phyloP scores from a whole-genome alignment of 2,797 vertebrate genomes.

The Austrolebias charrua region DNA sequence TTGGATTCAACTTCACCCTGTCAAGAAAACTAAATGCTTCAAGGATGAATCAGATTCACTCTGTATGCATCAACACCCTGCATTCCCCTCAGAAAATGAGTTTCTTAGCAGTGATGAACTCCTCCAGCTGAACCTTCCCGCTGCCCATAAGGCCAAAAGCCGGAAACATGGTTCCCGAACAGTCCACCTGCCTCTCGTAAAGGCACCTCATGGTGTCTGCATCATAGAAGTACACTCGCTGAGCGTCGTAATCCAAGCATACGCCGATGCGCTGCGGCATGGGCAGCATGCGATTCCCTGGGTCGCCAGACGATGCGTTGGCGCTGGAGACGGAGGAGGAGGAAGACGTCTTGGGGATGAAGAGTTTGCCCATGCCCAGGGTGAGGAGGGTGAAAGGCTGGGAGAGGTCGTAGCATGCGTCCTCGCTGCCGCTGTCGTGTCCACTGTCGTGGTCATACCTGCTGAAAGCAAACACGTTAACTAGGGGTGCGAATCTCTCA shows the following conservation, averaged over 20 bases:
- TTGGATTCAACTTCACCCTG: constrained; percentile 42
- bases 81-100: constrained; percentile 75
- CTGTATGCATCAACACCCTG: not conserved
- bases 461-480: constrained; percentile 3
- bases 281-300: constrained; percentile 84
- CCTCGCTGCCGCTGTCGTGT: constrained; percentile 97
- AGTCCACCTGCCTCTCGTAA: constrained; percentile 94
- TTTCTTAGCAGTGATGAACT: constrained; percentile 81
- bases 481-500: too few relatives aligned
- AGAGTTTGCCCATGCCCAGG: constrained; percentile 93
- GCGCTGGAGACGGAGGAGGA: constrained; percentile 66
- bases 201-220: constrained; percentile 91
- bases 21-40: constrained; percentile 30
- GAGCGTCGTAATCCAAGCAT: constrained; percentile 89
- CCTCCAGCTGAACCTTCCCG: constrained; percentile 87
- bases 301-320: constrained; percentile 64
- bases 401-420: constrained; percentile 86
- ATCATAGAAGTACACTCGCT: constrained; percentile 90
- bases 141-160: constrained; percentile 94
- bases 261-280: constrained; percentile 87
- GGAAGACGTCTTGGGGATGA: constrained; percentile 86
- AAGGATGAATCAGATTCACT: constrained; percentile 21
- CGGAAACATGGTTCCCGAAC: constrained; percentile 92
- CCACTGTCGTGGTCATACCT: constrained; percentile 98
- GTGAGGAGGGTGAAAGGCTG: constrained; percentile 93